These are phyloP conservation scores for Matsumyia berberina DNA, from an alignment of 2,888 invertebrate species.

Conservation along the genomic window DNA sequence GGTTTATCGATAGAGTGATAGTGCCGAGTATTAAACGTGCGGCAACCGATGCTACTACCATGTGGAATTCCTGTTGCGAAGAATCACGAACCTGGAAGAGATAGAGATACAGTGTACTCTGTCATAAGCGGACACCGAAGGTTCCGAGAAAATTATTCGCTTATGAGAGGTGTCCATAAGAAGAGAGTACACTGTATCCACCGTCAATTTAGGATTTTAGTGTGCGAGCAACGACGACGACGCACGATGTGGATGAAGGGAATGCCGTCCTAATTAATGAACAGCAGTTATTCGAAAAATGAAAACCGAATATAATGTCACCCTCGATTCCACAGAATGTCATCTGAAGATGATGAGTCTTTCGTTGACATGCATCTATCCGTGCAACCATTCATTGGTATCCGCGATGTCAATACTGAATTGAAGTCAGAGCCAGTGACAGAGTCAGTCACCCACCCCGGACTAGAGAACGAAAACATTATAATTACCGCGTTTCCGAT, in stretches of 20 bases:
- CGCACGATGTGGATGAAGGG: neutral
- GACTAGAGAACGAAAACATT: conserved; percentile 12
- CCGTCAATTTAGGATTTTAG: conserved; percentile 18
- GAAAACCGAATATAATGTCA: conserved; percentile 68
- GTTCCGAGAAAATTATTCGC: too few relatives aligned
- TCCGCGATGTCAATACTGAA: conserved; percentile 46
- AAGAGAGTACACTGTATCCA: too few relatives aligned
- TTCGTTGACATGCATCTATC: conserved; percentile 74
- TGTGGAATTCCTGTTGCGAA: conserved; percentile 43
- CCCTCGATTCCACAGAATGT: conserved; percentile 55
- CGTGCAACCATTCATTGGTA: conserved; percentile 36
- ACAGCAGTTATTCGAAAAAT: conserved; percentile 59
- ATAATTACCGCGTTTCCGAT: conserved; percentile 71
- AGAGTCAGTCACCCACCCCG: neutral
- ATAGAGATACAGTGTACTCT: too few relatives aligned
- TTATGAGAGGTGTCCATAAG: too few relatives aligned
- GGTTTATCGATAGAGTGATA: conserved; percentile 28
- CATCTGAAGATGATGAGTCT: conserved; percentile 64
- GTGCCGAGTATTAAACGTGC: conserved; percentile 52
- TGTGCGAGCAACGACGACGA: conserved; percentile 33
- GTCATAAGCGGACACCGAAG: too few relatives aligned
- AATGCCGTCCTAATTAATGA: conserved; percentile 63
- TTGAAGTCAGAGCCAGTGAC: neutral
- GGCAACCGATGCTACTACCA: conserved; percentile 23
- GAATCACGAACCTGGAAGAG: conserved; percentile 48